phyloP scores from a whole-genome alignment of 2,888 invertebrate genomes.

The Trissoscelio sp. region DNA sequence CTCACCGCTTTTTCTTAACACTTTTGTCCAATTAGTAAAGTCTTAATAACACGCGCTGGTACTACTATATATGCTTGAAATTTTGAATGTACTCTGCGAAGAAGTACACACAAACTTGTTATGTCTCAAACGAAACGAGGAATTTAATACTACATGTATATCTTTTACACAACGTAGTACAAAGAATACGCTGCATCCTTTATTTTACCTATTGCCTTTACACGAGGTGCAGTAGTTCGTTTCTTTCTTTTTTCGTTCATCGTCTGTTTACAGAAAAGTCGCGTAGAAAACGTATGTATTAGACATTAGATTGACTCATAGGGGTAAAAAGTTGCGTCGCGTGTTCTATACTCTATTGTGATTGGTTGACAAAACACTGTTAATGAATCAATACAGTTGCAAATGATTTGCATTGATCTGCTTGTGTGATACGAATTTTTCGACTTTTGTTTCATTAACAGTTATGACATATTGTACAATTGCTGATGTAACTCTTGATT shows the following conservation, averaged over 20 bases:
- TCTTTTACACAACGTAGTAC: conserved; percentile 65
- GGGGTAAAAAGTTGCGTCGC: conserved; percentile 40
- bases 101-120: conserved; percentile 72
- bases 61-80: conserved; percentile 76
- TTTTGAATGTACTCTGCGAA: conserved; percentile 73
- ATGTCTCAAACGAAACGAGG: conserved; percentile 63
- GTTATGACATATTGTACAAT: conserved; percentile 42
- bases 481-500: conserved; percentile 50
- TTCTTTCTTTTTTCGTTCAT: conserved; percentile 45
- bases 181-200: conserved; percentile 69
- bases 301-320: conserved; percentile 44
- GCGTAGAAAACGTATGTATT: conserved; percentile 45
- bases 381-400: conserved; percentile 40
- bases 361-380: conserved; percentile 37
- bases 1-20: conserved; percentile 80
- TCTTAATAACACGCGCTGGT: conserved; percentile 79
- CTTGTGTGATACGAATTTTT: neutral
- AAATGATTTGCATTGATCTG: conserved; percentile 15
- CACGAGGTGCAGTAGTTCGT: conserved; percentile 62
- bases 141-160: conserved; percentile 60
- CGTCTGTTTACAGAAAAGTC: conserved; percentile 27
- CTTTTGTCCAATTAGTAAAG: conserved; percentile 77
- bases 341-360: conserved; percentile 32
- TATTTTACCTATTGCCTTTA: conserved; percentile 60
- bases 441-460: conserved; percentile 52